Conservation (phyloP, 2,888 invertebrate genomes). For the Gnatocerus cornutus region DNA sequence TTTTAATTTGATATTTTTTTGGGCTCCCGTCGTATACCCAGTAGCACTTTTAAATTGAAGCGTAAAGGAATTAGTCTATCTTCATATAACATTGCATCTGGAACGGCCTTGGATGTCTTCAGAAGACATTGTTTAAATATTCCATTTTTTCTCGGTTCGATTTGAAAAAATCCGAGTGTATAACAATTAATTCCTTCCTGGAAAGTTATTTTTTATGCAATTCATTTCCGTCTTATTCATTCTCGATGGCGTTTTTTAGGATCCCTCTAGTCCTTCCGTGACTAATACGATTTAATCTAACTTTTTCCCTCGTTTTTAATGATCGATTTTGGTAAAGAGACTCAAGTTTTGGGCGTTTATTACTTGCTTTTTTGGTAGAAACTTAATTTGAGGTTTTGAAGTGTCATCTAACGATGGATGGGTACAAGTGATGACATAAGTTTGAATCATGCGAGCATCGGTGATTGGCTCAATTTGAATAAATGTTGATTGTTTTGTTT, state of each 20-base stretch:
- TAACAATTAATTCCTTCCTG: slow-evolving; percentile 39
- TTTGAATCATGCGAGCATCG: slow-evolving; percentile 12
- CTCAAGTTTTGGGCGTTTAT: not conserved
- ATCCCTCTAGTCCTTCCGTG: slow-evolving; percentile 36
- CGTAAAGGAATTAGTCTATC: slow-evolving; percentile 67
- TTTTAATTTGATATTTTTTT: slow-evolving; percentile 69
- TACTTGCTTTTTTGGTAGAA: not conserved
- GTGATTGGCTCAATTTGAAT: slow-evolving; percentile 12
- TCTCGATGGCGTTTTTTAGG: slow-evolving; percentile 11
- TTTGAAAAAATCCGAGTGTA: not conserved
- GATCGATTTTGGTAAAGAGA: slow-evolving; percentile 13
- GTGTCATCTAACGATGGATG: slow-evolving; percentile 3
- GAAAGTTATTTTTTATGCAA: slow-evolving; percentile 39
- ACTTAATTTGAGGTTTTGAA: slow-evolving; percentile 1
- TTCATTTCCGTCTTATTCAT: slow-evolving; percentile 41
- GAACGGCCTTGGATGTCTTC: slow-evolving; percentile 36
- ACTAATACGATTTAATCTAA: slow-evolving; percentile 31
- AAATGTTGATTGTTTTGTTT: slow-evolving; percentile 15
- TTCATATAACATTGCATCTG: slow-evolving; percentile 56
- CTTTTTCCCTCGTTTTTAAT: slow-evolving; percentile 35
- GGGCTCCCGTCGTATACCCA: slow-evolving; percentile 60
- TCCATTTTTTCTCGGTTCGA: slow-evolving; percentile 14
- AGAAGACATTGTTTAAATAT: slow-evolving; percentile 31
- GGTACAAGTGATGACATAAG: slow-evolving; percentile 10
- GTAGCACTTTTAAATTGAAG: slow-evolving; percentile 69